Evolutionary conservation across 2,888 invertebrate species (phyloP).

Genomic region (Apocheima hispidaria): DNA sequence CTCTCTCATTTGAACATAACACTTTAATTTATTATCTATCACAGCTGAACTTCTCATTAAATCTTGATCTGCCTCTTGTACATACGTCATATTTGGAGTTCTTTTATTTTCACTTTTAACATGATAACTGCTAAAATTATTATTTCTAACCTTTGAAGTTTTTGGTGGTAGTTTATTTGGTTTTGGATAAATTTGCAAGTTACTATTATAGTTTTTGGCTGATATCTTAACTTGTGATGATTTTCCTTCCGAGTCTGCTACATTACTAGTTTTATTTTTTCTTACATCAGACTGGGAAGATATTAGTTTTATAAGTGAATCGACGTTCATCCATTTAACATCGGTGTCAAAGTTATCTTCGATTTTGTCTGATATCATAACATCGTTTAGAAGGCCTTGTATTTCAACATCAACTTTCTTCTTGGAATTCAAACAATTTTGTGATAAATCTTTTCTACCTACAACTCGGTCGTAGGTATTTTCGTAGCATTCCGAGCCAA

Average conservation of each 20-base stretch:
- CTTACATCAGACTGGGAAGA: constrained; percentile 26
- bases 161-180: too few species aligned
- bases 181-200: neutral
- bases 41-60: neutral
- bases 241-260: neutral
- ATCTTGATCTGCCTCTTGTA: neutral
- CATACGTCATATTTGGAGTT: neutral
- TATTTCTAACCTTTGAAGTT: neutral
- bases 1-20: neutral
- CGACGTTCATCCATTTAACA: constrained; percentile 47
- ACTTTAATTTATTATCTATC: neutral
- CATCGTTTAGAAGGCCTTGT: constrained; percentile 46
- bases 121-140: neutral
- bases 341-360: constrained; percentile 25
- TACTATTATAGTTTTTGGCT: neutral
- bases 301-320: constrained; percentile 47
- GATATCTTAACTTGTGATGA: neutral
- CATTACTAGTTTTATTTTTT: neutral
- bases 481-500: constrained; percentile 18
- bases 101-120: neutral
- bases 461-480: constrained; percentile 9
- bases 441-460: neutral
- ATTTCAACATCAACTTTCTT: neutral
- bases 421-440: constrained; percentile 7
- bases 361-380: constrained; percentile 40